These are phyloP conservation scores for Cercocebus atys DNA, from an alignment of 2,113 vertebrate species.

Conservation along the genomic window DNA sequence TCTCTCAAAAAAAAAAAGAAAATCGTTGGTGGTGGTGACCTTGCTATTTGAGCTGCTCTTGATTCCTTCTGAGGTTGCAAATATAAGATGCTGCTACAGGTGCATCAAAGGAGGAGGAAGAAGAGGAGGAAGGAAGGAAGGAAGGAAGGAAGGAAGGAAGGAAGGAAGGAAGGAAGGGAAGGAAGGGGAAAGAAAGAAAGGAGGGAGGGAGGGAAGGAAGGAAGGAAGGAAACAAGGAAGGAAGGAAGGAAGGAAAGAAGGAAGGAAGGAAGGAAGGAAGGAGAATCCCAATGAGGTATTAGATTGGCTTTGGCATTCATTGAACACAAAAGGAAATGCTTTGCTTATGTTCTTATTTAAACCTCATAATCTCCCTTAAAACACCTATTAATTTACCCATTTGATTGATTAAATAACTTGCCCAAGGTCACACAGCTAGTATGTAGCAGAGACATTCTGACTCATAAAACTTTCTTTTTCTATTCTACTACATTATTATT, in stretches of 20 bases:
- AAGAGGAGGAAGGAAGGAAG: too few relatives aligned
- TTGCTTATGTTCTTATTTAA: background rate
- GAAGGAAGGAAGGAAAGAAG: too few relatives aligned
- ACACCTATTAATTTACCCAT: slow-evolving; percentile 11
- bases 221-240: too few relatives aligned
- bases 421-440: background rate
- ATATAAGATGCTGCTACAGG: too few relatives aligned
- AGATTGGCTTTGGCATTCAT: background rate
- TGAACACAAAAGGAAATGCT: background rate
- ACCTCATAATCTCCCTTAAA: background rate
- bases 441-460: background rate
- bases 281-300: background rate
- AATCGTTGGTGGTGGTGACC: too few relatives aligned
- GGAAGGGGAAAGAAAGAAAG: accelerated
- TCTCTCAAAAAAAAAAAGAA: too few relatives aligned
- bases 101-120: too few relatives aligned
- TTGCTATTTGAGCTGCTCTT: too few relatives aligned
- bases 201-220: accelerated
- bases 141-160: accelerated
- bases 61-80: too few relatives aligned
- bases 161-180: accelerated
- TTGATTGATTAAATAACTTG: slow-evolving; percentile 7
- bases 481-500: background rate
- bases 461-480: slow-evolving; percentile 13
- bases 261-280: too few relatives aligned